Evolutionary conservation across 2,797 vertebrate genomes (phyloP), one percentile per base, ranked within the genome.

Genomic region (Myripristis jacobus): DNA sequence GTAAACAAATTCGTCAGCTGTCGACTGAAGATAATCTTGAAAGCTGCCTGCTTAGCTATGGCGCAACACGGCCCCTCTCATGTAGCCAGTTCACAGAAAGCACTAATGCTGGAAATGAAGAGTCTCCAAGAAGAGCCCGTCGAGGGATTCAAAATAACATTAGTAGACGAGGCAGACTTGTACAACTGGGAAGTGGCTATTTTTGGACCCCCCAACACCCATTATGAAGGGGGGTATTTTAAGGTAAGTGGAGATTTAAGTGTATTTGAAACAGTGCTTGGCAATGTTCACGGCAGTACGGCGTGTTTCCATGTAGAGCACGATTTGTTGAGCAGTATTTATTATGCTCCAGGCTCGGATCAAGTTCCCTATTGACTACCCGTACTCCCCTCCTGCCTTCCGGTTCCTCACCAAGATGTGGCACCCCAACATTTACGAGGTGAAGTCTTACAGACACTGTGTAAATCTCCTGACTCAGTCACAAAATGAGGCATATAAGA

Each of bases 141-240:
- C 60, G 97, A 99, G 84, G 97, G 97, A 27, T 99, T 99, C 93
- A 96, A 96, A 66, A 97, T 99, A 83, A 96, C 95, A 65, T 91
- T 99, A 87, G 97, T 98, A 85, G 96, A 99, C 81, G 97, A 99
- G 82, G 96, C 96, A 47, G 98, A 99, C 61, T 88, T 99, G 73
- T 98, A 98, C 92, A 98, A 97, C 93, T 99, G 98, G 98, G 98
- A 98, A 93, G 97, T 99, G 83, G 97, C 97, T 83, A 99, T 99
- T 87, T 99, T 99, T 82, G 97, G 97, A 54, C 97, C 97, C 78
- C 97, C 97, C 44, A 97, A 98, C 88, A 99, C 97, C 65, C 95
- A 96, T 69, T 98, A 99, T 57, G 96, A 99, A 88, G 97, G 97
- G 10, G 97, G 97, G 0, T 98, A 99, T 90, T 99, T 99, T 83